phyloP scores from a whole-genome alignment of 2,888 invertebrate species.

The Dolomedes plantarius region DNA sequence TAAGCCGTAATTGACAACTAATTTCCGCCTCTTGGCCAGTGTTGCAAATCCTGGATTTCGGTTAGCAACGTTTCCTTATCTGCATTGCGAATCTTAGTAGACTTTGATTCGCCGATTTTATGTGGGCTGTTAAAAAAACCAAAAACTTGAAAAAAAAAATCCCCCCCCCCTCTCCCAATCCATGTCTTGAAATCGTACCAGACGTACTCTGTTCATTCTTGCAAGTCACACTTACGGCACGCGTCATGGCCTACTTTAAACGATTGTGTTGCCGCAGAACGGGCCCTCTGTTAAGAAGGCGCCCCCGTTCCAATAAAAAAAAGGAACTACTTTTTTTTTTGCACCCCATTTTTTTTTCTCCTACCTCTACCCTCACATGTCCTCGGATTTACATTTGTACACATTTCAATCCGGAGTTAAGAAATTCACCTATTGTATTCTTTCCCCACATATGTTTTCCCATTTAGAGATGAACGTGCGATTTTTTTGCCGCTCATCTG shows the following conservation, averaged over 20 bases:
- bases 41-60: too few relatives aligned
- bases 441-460: constrained; percentile 15
- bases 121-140: too few relatives aligned
- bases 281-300: neutral
- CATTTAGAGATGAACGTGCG: neutral
- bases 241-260: constrained; percentile 57
- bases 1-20: too few relatives aligned
- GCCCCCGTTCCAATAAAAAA: constrained; percentile 22
- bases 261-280: neutral
- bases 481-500: neutral
- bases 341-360: neutral
- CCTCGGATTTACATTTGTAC: constrained; percentile 22
- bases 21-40: too few relatives aligned
- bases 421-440: constrained; percentile 29
- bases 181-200: neutral
- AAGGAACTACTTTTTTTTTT: neutral
- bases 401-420: neutral
- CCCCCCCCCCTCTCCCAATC: too few relatives aligned
- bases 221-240: constrained; percentile 28
- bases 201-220: neutral
- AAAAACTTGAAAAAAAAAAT: too few relatives aligned
- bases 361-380: constrained; percentile 12
- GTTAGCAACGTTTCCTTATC: too few relatives aligned
- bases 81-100: too few relatives aligned
- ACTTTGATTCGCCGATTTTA: too few relatives aligned